These are phyloP conservation scores for Syritta pipiens DNA, from an alignment of 2,888 invertebrate species.

Conservation along the genomic window DNA sequence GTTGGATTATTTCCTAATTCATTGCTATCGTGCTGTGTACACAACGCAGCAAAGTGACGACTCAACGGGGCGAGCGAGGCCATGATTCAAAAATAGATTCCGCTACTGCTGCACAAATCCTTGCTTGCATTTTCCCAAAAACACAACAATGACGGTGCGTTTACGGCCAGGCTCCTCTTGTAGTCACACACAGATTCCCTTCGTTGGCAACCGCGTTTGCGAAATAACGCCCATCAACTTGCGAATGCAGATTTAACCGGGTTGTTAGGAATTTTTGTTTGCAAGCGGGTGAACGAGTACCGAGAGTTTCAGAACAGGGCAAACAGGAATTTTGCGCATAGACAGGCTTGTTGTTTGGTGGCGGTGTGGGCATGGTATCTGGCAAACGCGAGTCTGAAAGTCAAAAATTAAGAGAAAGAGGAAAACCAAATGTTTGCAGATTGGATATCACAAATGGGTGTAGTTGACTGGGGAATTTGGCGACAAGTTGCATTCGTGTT, in stretches of 20 bases:
- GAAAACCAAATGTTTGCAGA: background rate
- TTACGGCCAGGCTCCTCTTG: background rate
- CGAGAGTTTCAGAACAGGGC: background rate
- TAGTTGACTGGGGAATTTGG: background rate
- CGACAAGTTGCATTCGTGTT: background rate
- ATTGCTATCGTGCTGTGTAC: constrained; percentile 5
- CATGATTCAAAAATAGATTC: background rate
- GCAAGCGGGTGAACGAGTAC: background rate
- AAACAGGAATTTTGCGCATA: constrained; percentile 2
- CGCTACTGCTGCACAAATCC: background rate
- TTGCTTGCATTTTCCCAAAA: background rate
- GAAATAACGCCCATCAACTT: constrained; percentile 37
- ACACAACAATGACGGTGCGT: background rate
- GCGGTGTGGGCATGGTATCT: background rate
- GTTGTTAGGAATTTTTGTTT: constrained; percentile 24
- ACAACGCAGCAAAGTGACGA: background rate
- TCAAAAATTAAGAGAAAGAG: background rate
- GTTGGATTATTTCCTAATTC: constrained; percentile 44
- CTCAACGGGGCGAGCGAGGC: background rate
- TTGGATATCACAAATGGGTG: background rate
- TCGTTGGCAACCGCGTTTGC: constrained; percentile 9
- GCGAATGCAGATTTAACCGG: constrained; percentile 47
- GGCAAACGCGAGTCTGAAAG: background rate
- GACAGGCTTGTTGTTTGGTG: background rate
- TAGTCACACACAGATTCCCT: background rate